Percentiles rank a stretch among this genome's conserved stretches.
phyloP scores from a whole-genome alignment of 2,797 vertebrate genomes.

The Coregonus suidteri region DNA sequence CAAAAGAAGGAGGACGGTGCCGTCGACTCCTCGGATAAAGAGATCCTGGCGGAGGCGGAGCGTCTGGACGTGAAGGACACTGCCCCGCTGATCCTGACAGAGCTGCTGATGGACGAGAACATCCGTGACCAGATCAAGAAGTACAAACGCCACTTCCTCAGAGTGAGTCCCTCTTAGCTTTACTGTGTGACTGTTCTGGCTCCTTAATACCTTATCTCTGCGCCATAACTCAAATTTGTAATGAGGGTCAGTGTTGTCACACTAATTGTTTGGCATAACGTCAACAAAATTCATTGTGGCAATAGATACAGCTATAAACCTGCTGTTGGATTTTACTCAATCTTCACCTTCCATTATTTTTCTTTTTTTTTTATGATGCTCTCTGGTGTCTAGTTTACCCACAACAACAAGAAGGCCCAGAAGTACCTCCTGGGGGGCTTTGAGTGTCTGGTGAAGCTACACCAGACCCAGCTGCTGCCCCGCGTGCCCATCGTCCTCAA shows the following conservation, averaged over 20 bases:
- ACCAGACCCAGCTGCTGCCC: slow-evolving; percentile 89
- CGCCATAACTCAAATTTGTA: not conserved
- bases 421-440: slow-evolving; percentile 93
- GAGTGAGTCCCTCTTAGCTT: slow-evolving; percentile 74
- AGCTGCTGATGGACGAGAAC: slow-evolving; percentile 94
- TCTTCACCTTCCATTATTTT: not conserved
- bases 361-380: no score
- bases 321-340: not conserved
- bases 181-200: not conserved
- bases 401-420: slow-evolving; percentile 95
- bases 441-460: slow-evolving; percentile 93
- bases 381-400: slow-evolving; percentile 83
- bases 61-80: slow-evolving; percentile 94
- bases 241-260: not conserved
- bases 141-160: slow-evolving; percentile 92
- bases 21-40: slow-evolving; percentile 89
- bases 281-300: no score
- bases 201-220: not conserved
- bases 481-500: slow-evolving; percentile 94
- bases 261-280: no score
- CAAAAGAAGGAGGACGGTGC: slow-evolving; percentile 92
- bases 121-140: slow-evolving; percentile 96
- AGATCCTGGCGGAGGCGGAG: slow-evolving; percentile 94
- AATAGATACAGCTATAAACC: not conserved
- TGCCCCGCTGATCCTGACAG: slow-evolving; percentile 93